These are phyloP conservation scores for Xestia sexstrigata DNA, from an alignment of 2,888 invertebrate species.

Conservation along the genomic window DNA sequence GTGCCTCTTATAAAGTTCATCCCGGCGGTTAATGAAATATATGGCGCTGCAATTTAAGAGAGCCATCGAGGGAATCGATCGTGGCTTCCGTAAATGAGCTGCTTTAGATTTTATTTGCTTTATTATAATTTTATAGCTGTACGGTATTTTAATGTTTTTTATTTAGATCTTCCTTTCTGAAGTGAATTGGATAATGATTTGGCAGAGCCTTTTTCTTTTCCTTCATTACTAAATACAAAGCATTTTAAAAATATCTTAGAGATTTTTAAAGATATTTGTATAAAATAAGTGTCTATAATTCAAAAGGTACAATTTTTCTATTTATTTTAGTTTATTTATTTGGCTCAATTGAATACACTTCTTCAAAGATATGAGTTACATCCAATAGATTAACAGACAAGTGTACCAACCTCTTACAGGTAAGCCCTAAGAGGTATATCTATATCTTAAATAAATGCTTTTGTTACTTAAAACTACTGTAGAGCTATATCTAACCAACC, in stretches of 20 bases:
- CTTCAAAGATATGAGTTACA: no score
- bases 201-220: background rate
- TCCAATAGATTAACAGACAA: no score
- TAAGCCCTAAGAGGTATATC: background rate
- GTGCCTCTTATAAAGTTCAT: conserved; percentile 43
- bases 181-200: background rate
- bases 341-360: no score
- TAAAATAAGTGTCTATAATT: background rate
- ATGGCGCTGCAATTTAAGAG: conserved; percentile 40
- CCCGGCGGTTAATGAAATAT: conserved; percentile 38
- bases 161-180: background rate
- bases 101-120: conserved; percentile 4
- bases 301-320: background rate
- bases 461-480: background rate
- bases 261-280: background rate
- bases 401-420: no score
- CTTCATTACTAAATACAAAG: background rate
- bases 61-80: conserved; percentile 27
- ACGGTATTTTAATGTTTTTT: background rate
- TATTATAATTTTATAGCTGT: conserved; percentile 37
- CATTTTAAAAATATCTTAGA: background rate
- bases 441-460: background rate
- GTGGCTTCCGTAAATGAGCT: background rate
- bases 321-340: no score
- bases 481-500: background rate